These are phyloP conservation scores for Agrochola macilenta DNA, from an alignment of 2,888 invertebrate genomes.

Conservation along the genomic window DNA sequence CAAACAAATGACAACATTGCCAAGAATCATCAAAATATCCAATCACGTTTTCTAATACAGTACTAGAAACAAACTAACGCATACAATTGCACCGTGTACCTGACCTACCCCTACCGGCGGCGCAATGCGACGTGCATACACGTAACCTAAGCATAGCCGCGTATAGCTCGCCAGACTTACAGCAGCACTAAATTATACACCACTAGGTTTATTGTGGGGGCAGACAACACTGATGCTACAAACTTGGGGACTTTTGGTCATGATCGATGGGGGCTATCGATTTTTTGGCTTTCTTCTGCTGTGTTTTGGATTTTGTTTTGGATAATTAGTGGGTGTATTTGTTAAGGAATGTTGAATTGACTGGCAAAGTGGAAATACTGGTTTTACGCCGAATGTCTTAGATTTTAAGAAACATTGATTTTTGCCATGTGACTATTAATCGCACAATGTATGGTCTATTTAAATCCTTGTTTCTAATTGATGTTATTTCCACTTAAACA, in stretches of 20 bases:
- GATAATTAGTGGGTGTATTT: neutral
- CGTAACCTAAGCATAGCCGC: constrained; percentile 62
- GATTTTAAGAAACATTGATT: neutral
- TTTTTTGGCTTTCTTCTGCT: constrained; percentile 18
- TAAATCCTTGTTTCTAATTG: too few relatives aligned
- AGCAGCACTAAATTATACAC: constrained; percentile 85
- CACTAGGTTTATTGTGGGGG: constrained; percentile 81
- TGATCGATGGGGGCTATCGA: constrained; percentile 46
- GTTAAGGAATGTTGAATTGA: too few relatives aligned
- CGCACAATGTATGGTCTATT: too few relatives aligned
- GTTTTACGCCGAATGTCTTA: neutral
- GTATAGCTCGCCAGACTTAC: constrained; percentile 77
- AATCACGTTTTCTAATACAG: constrained; percentile 7
- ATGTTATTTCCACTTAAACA: too few relatives aligned
- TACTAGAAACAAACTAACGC: constrained; percentile 36
- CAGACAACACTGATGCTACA: constrained; percentile 65
- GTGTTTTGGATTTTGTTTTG: neutral
- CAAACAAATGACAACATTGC: neutral
- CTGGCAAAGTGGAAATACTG: neutral
- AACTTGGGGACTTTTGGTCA: constrained; percentile 68
- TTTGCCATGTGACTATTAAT: neutral
- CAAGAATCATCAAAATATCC: neutral
- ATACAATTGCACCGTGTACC: constrained; percentile 67
- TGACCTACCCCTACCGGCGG: constrained; percentile 83
- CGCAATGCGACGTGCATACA: constrained; percentile 74